Evolutionary conservation across 2,888 invertebrate species (phyloP).

Genomic region (Luperina testacea): DNA sequence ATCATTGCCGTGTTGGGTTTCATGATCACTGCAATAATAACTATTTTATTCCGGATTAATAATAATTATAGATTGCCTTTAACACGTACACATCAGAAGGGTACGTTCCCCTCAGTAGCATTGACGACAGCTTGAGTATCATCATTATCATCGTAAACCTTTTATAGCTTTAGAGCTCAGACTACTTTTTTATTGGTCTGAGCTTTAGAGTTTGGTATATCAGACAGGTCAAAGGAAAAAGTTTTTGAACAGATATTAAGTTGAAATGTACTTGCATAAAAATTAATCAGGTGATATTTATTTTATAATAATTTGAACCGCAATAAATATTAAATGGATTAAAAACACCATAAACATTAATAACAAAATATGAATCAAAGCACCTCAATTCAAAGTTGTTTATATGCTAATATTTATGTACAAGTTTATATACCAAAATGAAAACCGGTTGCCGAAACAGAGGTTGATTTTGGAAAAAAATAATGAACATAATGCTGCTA

Average conservation of each 20-base stretch:
- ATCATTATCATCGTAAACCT: neutral
- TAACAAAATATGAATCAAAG: constrained; percentile 29
- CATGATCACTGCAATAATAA: constrained; percentile 40
- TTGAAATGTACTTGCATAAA: constrained; percentile 3
- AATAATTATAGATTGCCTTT: constrained; percentile 14
- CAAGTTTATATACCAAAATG: constrained; percentile 28
- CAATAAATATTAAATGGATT: neutral
- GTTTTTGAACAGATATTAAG: neutral
- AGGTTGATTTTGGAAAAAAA: constrained; percentile 44
- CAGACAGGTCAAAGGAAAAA: neutral
- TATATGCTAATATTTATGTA: constrained; percentile 23
- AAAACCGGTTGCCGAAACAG: constrained; percentile 43
- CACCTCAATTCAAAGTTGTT: constrained; percentile 18
- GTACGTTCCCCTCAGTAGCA: neutral
- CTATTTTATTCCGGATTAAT: constrained; percentile 44
- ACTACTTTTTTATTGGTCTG: too few relatives aligned
- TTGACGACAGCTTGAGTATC: neutral
- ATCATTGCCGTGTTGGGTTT: constrained; percentile 52
- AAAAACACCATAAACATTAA: constrained; percentile 13
- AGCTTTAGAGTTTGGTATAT: neutral
- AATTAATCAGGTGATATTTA: neutral
- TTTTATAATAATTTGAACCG: neutral
- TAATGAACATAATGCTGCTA: constrained; percentile 28
- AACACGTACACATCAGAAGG: neutral
- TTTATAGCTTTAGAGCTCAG: neutral